A percentile compares a stretch with the other conserved stretches of the same genome.
These are phyloP conservation scores for Diplosoma virens DNA, from an alignment of 23 tunicate species.

Conservation along the genomic window DNA sequence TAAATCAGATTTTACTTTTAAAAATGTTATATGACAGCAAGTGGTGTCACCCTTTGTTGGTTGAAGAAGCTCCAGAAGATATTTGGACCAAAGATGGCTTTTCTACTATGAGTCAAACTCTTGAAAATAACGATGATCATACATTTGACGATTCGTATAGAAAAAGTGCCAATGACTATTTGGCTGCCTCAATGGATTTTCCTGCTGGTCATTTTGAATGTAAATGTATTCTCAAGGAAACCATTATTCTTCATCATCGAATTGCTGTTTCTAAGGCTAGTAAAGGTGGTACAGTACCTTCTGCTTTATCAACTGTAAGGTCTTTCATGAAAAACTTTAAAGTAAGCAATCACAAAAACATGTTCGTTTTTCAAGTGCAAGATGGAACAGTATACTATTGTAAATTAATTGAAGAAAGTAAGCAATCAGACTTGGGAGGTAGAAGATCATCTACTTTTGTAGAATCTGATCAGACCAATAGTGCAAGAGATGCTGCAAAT, in stretches of 20 bases:
- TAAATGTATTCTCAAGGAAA: conserved; percentile 40
- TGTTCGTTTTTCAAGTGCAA: conserved; percentile 77
- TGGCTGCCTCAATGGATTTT: conserved; percentile 68
- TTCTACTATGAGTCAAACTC: background rate
- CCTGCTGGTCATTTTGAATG: conserved; percentile 88
- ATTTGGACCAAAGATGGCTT: conserved; percentile 67
- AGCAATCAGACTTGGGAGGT: conserved; percentile 22
- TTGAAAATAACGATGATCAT: conserved; percentile 7
- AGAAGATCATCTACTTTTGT: conserved; percentile 54
- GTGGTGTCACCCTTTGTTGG: conserved; percentile 62
- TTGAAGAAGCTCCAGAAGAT: conserved; percentile 84
- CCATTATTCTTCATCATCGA: conserved; percentile 61
- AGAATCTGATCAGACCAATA: background rate
- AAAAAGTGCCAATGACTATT: conserved; percentile 23
- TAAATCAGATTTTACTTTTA: conserved; percentile 65
- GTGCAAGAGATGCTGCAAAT: background rate
- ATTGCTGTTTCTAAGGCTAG: conserved; percentile 17
- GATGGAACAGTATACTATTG: conserved; percentile 63
- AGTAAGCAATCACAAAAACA: conserved; percentile 74
- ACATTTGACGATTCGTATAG: background rate
- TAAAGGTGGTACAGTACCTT: conserved; percentile 6
- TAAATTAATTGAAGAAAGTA: conserved; percentile 48
- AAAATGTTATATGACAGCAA: conserved; percentile 60
- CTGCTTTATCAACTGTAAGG: conserved; percentile 49
- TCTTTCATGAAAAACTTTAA: conserved; percentile 49